phyloP scores from a whole-genome alignment of 64 coral and sea anemone genomes.

The Montipora sp. region DNA sequence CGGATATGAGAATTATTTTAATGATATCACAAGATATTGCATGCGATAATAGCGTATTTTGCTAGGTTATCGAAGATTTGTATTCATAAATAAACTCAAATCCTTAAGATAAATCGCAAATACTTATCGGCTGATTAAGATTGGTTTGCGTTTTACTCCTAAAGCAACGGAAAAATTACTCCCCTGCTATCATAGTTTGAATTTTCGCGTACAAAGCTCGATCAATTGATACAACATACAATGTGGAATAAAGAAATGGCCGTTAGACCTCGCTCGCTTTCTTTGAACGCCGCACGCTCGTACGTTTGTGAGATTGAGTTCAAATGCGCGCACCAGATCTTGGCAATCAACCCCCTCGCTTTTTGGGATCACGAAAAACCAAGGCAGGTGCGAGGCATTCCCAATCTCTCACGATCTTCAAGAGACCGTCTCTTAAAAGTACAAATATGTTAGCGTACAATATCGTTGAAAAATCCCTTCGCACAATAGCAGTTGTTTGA shows the following conservation, averaged over 20 bases:
- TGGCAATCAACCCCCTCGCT: too few relatives aligned
- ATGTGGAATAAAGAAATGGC: too few relatives aligned
- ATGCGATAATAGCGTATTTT: background rate
- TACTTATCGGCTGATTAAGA: background rate
- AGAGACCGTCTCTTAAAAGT: too few relatives aligned
- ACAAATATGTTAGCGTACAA: too few relatives aligned
- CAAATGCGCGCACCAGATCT: too few relatives aligned
- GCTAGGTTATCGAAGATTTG: slow-evolving; percentile 41
- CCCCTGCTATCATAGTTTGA: background rate
- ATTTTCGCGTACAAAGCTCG: background rate
- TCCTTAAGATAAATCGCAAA: slow-evolving; percentile 13
- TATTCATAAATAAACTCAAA: slow-evolving; percentile 23
- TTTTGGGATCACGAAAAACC: too few relatives aligned
- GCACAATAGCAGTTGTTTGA: too few relatives aligned
- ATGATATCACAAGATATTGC: slow-evolving; percentile 32
- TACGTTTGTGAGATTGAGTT: too few relatives aligned
- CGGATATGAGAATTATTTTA: slow-evolving; percentile 48
- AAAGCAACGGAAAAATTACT: background rate
- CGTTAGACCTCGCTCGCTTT: background rate
- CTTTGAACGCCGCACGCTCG: background rate
- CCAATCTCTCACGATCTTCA: too few relatives aligned
- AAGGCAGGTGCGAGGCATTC: too few relatives aligned
- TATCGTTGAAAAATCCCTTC: too few relatives aligned
- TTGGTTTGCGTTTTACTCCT: background rate
- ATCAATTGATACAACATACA: background rate